Conservation (phyloP, 2,113 vertebrate species). For the Emydocephalus ijimae region DNA sequence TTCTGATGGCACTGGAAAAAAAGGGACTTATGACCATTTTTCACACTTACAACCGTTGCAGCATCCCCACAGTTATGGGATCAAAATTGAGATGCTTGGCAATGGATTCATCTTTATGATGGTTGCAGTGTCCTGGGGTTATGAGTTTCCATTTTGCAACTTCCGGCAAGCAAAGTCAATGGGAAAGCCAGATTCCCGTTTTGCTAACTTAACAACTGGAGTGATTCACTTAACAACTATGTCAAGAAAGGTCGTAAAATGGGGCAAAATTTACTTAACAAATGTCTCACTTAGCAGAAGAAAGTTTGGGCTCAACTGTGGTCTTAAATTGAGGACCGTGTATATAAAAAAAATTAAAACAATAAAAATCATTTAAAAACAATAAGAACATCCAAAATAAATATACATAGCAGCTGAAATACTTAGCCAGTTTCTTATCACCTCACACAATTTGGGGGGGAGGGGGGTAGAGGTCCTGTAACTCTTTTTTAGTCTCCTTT, state of each 20-base stretch:
- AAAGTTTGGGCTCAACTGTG: not conserved
- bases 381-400: not conserved
- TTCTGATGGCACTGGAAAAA: not conserved
- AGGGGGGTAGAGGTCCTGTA: not conserved
- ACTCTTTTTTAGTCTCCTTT: not conserved
- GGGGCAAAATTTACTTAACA: not conserved
- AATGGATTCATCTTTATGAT: not conserved
- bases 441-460: not conserved
- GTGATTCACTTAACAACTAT: not conserved
- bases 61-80: not conserved
- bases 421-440: not conserved
- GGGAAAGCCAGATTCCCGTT: not conserved
- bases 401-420: not conserved
- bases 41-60: not conserved
- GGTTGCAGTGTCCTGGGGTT: not conserved
- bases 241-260: not conserved
- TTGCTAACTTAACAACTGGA: not conserved
- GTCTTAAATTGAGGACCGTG: fast-evolving
- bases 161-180: not conserved
- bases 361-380: not conserved
- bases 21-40: not conserved
- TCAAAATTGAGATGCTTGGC: not conserved
- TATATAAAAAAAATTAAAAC: not conserved
- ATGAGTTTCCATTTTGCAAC: not conserved
- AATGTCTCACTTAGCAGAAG: too few relatives aligned